Evolutionary conservation across 2,888 invertebrate genomes (phyloP), one percentile per base, ranked within the genome.

Genomic region (Perdita meconis): DNA sequence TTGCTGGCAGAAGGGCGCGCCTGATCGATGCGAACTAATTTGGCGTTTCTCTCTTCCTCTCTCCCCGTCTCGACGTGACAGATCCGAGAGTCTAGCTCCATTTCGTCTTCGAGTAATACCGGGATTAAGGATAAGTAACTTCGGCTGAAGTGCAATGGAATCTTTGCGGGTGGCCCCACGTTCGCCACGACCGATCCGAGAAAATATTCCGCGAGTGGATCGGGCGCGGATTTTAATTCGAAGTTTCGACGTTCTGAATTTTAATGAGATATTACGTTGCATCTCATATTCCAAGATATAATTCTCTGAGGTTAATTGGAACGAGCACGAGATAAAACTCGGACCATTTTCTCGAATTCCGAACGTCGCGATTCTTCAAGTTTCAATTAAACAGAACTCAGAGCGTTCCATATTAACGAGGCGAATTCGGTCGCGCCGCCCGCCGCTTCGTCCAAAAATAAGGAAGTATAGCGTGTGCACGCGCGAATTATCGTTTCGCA

Each of bases 1-100:
- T 63, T 50, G 79, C 65, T 56, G 63, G 47, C 73, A 64, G 72
- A 59, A 59, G 60, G 68, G 64, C 40, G 61, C 65, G 69, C 61
- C 81, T 82, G 85, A 78, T 85, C 83, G 83, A 84, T 84, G 75
- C 65, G 71, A 85, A 83, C 77, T 85, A 85, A 85, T 85, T 84
- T 83, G 77, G 73, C 78, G 77, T 79, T 68, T 81, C 83, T 72
- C 68, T 67, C 66, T 50, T 13, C n/a, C 40, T 36, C 42, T n/a
- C n/a, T 16, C 40, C 12, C 44, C 44, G 6, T 24, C 70, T 38
- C 78, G 63, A 82, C 71, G 79, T 79, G 81, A 85, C 77, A 83
- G 75, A 77, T 71, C 75, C 70, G 44, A 77, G 78, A 78, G 75
- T 73, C 80, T 76, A 67, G 76, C 83, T 83, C 80, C 53, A 77